Conservation (phyloP, 2,888 invertebrate species). For the Acleris emargana region DNA sequence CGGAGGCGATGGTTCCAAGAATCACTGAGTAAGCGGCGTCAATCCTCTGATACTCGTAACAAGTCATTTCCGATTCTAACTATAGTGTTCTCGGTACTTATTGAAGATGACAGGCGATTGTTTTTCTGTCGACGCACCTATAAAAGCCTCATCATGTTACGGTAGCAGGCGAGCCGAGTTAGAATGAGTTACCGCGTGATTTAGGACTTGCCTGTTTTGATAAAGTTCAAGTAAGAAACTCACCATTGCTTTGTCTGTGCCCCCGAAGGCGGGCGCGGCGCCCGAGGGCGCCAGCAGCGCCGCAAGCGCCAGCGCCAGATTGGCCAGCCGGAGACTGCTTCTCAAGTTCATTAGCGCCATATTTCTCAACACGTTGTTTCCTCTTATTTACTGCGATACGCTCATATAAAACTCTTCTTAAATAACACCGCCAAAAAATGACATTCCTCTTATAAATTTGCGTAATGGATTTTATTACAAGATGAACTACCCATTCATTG, state of each 20-base stretch:
- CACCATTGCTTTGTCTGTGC: conserved; percentile 76
- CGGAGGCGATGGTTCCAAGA: conserved; percentile 51
- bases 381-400: conserved; percentile 54
- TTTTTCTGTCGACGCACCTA: not conserved
- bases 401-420: conserved; percentile 55
- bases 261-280: conserved; percentile 73
- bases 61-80: conserved; percentile 64
- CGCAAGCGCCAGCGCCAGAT: conserved; percentile 60
- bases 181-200: not conserved
- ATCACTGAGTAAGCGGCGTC: conserved; percentile 48
- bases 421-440: conserved; percentile 50
- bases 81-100: conserved; percentile 27
- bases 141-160: conserved; percentile 1
- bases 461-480: conserved; percentile 47
- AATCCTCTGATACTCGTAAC: conserved; percentile 37
- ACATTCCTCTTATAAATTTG: conserved; percentile 58
- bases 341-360: conserved; percentile 68
- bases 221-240: not conserved
- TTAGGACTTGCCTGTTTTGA: not conserved
- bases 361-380: conserved; percentile 51
- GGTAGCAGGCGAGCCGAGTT: not conserved
- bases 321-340: conserved; percentile 66
- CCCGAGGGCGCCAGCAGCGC: conserved; percentile 66
- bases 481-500: conserved; percentile 47
- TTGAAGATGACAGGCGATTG: conserved; percentile 9